Conservation (phyloP, 2,113 vertebrate genomes). For the Pseudorhombus dupliciocellatus region DNA sequence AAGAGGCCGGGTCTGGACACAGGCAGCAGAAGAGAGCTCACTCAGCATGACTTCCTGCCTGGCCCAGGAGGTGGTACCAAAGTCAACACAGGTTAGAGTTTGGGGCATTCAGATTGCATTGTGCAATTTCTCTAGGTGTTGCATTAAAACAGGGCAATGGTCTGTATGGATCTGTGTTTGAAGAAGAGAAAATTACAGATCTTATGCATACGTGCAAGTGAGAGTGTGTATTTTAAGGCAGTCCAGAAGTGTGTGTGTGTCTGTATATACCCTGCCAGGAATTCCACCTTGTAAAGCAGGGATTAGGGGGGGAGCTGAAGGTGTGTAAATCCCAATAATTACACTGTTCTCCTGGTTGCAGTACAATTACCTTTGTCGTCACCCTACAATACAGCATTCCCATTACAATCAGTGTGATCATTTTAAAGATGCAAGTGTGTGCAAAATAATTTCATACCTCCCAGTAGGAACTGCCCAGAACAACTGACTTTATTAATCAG, state of each 20-base stretch:
- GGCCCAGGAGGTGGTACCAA: constrained; percentile 70
- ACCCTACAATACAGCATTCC: constrained; percentile 29
- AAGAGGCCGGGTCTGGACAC: constrained; percentile 78
- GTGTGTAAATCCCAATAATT: constrained; percentile 68
- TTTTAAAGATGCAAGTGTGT: constrained; percentile 34
- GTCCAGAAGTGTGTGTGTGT: constrained; percentile 29
- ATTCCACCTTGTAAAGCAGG: constrained; percentile 60
- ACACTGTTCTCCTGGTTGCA: constrained; percentile 43
- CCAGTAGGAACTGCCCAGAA: constrained; percentile 22
- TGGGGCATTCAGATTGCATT: constrained; percentile 51
- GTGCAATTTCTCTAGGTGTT: constrained; percentile 25
- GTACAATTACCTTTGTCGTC: constrained; percentile 58
- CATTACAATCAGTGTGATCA: constrained; percentile 30
- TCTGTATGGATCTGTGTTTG: not conserved
- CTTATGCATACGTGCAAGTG: not conserved
- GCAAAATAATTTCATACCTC: constrained; percentile 23
- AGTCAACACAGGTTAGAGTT: constrained; percentile 75
- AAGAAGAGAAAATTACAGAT: not conserved
- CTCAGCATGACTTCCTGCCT: constrained; percentile 80
- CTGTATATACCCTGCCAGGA: constrained; percentile 44
- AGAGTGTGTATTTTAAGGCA: constrained; percentile 26
- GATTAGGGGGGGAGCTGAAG: constrained; percentile 23
- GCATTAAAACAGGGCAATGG: constrained; percentile 14
- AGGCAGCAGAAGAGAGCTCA: constrained; percentile 51
- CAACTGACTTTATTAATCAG: constrained; percentile 4